Base-by-base conservation (phyloP, 2,797 vertebrate genomes). In the Cyclura pinguis region DNA sequence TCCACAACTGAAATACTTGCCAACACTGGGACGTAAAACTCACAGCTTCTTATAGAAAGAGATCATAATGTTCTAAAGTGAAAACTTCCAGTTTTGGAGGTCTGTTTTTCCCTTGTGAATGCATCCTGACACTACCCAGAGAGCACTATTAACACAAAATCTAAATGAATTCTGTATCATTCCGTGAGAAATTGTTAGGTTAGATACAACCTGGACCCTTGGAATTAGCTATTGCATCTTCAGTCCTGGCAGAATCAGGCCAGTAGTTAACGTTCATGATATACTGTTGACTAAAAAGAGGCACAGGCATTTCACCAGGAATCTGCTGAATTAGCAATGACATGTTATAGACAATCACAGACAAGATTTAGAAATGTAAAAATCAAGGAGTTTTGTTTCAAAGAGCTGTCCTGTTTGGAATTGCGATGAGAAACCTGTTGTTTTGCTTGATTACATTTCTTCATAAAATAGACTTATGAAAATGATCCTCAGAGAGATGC, bases 371-470 rank as follows among this genome's bases (percentile, higher is more conserved):
- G 42, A 74, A 84, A 77, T 87, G 83, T 86, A 80, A 91, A 94
- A 94, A 94, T 84, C 89, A 94, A 35, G 90, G 24, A 1, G 50
- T 76, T 92, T 92, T 93, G 38, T 93, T 95, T 94, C 91, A 59
- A 62, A n/a, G 84, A 84, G 76, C 83, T 94, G 62, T 83, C 95
- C 78, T 91, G 0, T 93, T 93, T 93, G 91, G 81, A 96, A 95
- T 78, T 90, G 80, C 93, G 92, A 89, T n/a, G 90, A 91, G 81
- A 93, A 67, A 95, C 89, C 67, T 95, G 88, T 93, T 92, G 93
- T 84, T 89, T 89, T 74, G 87, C 93, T 93, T 88, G 90, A 95
- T 93, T 91, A 92, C 57, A 89, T 91, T 95, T 91, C 91, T 95
- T 93, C 89, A 93, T 38, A 90, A 93, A 95, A 92, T 62, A 94